Conservation (phyloP, 2,888 invertebrate genomes). For the Malthinus flaveolus region DNA sequence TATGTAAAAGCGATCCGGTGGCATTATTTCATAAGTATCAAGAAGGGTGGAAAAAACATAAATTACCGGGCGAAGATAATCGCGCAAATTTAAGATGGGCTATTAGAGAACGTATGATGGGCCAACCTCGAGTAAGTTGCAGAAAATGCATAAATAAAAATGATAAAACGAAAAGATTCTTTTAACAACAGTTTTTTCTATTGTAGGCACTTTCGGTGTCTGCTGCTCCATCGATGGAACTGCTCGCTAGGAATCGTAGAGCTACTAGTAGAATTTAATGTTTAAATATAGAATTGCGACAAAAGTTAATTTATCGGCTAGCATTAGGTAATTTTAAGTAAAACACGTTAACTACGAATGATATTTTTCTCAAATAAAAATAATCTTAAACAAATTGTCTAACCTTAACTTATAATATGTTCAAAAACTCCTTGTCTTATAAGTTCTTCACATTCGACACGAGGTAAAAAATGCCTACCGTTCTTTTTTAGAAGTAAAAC, state of each 20-base stretch:
- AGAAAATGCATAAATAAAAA: neutral
- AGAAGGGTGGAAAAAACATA: conserved; percentile 72
- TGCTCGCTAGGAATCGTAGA: neutral
- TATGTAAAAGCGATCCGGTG: conserved; percentile 69
- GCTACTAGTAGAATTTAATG: neutral
- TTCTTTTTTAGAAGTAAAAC: conserved; percentile 86
- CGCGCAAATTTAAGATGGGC: conserved; percentile 71
- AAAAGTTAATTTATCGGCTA: neutral
- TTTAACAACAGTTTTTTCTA: neutral
- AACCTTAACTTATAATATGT: conserved; percentile 61
- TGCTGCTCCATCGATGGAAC: conserved; percentile 14
- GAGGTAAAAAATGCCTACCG: conserved; percentile 86
- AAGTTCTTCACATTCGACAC: conserved; percentile 86
- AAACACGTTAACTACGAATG: too few relatives aligned
- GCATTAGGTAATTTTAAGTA: neutral
- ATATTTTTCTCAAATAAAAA: too few relatives aligned
- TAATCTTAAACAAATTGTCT: too few relatives aligned
- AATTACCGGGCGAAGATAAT: conserved; percentile 74
- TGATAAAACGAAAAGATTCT: neutral
- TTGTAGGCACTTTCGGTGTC: neutral
- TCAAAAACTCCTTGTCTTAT: conserved; percentile 88
- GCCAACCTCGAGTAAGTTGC: conserved; percentile 45
- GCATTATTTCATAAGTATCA: conserved; percentile 77
- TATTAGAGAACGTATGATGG: conserved; percentile 70
- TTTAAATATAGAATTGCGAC: neutral